Evolutionary conservation across 2,113 vertebrate species (phyloP).

Genomic region (Cochlearius cochlearius): DNA sequence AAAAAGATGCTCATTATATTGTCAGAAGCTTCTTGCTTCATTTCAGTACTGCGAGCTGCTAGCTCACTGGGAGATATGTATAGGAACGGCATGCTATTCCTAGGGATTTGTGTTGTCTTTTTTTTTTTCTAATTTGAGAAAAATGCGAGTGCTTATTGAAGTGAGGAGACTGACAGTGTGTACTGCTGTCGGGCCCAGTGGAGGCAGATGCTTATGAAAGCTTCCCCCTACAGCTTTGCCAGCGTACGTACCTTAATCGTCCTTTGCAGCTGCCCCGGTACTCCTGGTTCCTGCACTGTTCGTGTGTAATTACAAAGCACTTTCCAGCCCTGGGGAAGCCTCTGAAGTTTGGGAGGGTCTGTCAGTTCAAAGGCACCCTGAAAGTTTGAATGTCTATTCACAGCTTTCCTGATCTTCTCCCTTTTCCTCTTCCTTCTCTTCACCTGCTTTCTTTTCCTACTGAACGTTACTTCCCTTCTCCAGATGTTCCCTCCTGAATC

Average conservation of each 20-base stretch:
- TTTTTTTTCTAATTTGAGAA: constrained; percentile 45
- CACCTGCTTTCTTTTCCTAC: neutral
- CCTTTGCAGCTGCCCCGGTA: neutral
- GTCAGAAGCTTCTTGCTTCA: constrained; percentile 48
- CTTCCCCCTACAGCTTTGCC: neutral
- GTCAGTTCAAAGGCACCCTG: neutral
- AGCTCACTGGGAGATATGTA: constrained; percentile 43
- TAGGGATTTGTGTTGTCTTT: neutral
- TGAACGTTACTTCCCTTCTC: neutral
- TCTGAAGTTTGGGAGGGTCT: neutral
- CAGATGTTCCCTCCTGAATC: neutral
- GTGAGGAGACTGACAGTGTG: constrained; percentile 1
- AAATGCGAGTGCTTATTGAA: neutral
- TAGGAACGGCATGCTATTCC: constrained; percentile 42
- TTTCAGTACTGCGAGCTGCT: neutral
- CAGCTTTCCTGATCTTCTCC: neutral
- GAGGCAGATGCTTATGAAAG: neutral
- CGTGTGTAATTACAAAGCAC: neutral
- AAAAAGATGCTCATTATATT: constrained; percentile 52
- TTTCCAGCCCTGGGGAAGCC: neutral
- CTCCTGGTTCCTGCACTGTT: neutral
- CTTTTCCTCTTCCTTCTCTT: neutral
- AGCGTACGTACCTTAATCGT: neutral
- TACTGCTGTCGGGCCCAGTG: neutral
- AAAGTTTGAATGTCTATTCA: neutral